These are phyloP conservation scores for Macrophya alboannulata DNA, from an alignment of 2,888 invertebrate species.

Conservation along the genomic window DNA sequence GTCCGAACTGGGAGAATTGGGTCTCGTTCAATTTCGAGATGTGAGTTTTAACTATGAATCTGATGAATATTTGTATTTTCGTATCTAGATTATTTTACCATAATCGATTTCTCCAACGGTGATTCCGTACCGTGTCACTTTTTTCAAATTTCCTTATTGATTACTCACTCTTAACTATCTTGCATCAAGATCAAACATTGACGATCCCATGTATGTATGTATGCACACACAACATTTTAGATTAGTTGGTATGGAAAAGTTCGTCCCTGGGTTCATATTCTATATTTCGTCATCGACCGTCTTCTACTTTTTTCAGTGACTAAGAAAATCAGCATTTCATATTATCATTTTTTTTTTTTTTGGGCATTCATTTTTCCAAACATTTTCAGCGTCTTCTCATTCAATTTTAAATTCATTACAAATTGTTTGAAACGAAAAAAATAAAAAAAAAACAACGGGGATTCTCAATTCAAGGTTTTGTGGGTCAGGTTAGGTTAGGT, in stretches of 20 bases:
- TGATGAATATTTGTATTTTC: not conserved
- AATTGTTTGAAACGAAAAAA: not conserved
- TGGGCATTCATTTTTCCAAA: not conserved
- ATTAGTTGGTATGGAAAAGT: not conserved
- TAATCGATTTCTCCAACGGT: not conserved
- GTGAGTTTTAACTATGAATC: constrained; percentile 82
- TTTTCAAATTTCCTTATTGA: not conserved
- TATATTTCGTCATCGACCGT: not conserved
- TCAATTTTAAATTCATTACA: not conserved
- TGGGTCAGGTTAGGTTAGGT: not conserved
- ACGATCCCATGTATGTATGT: not conserved
- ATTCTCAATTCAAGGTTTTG: not conserved
- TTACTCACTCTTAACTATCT: not conserved
- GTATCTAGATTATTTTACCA: not conserved
- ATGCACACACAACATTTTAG: not conserved
- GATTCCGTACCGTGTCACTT: not conserved
- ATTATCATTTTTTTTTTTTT: not conserved
- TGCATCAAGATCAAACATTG: not conserved
- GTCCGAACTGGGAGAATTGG: constrained; percentile 98
- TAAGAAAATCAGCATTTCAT: not conserved
- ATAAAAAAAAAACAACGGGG: not conserved
- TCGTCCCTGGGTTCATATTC: not conserved
- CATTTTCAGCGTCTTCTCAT: not conserved
- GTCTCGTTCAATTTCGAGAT: constrained; percentile 98
- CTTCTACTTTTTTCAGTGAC: not conserved